Conservation (phyloP, 2,797 vertebrate species). For the Euthynnus affinis region DNA sequence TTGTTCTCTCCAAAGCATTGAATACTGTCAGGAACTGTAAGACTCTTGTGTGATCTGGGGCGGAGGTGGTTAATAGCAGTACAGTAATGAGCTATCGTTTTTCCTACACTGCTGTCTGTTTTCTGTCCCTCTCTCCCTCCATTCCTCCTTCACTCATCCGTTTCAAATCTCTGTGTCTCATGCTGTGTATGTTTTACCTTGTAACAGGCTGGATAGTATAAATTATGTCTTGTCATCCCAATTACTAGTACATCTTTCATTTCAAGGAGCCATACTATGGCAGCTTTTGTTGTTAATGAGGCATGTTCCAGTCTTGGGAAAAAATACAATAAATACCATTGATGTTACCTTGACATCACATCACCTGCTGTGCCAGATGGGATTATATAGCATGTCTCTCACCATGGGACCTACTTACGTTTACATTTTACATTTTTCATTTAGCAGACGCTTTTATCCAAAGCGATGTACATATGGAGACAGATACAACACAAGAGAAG, state of each 20-base stretch:
- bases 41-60: conserved; percentile 50
- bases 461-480: too few relatives aligned
- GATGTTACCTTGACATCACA: conserved; percentile 39
- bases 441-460: too few relatives aligned
- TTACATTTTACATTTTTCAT: too few relatives aligned
- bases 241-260: conserved; percentile 50
- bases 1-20: conserved; percentile 27
- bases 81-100: conserved; percentile 60
- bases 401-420: neutral
- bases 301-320: neutral
- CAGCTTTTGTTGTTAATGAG: conserved; percentile 57
- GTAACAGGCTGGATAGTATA: conserved; percentile 30
- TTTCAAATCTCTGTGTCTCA: conserved; percentile 6
- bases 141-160: conserved; percentile 3
- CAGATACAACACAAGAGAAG: too few relatives aligned
- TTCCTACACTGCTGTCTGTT: conserved; percentile 15
- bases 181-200: conserved; percentile 22
- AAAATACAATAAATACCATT: conserved; percentile 5
- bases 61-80: conserved; percentile 43
- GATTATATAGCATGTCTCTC: neutral
- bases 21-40: conserved; percentile 11
- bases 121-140: neutral
- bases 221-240: conserved; percentile 44
- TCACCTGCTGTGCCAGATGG: neutral
- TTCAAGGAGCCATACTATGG: conserved; percentile 33